Conservation (phyloP, 2,113 vertebrate genomes). For the Protomyctophum bolini region DNA sequence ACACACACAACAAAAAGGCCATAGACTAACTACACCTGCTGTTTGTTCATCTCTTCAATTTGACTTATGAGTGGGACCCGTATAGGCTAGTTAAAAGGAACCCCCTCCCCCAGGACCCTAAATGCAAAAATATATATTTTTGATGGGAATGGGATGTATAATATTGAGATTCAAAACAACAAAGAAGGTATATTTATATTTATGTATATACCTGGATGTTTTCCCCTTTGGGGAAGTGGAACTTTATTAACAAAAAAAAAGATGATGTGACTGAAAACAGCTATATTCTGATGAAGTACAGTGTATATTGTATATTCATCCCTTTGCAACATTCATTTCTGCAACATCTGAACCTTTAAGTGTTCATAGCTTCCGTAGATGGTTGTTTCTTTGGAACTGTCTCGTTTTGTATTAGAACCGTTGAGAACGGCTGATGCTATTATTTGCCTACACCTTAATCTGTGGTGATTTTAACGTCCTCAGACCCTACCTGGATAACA, state of each 20-base stretch:
- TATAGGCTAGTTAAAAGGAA: no score
- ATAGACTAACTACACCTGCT: conserved; percentile 7
- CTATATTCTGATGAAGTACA: no score
- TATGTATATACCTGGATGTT: not conserved
- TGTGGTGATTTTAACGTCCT: conserved; percentile 63
- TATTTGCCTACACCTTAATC: conserved; percentile 68
- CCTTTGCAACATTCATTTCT: not conserved
- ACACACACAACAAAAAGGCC: not conserved
- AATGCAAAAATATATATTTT: not conserved
- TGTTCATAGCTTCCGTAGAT: no score
- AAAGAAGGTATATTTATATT: not conserved
- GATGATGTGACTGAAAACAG: no score
- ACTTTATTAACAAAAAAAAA: no score
- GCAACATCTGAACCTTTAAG: not conserved
- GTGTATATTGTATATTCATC: not conserved
- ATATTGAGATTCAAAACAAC: not conserved
- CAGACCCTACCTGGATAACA: conserved; percentile 73
- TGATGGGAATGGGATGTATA: not conserved
- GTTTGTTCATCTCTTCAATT: conserved; percentile 36
- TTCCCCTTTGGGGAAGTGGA: no score
- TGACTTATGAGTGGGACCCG: not conserved
- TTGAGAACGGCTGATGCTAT: conserved; percentile 54
- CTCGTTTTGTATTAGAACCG: conserved; percentile 55
- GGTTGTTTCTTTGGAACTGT: conserved; percentile 20
- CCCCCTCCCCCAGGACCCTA: no score